Evolutionary conservation across 2,797 vertebrate genomes (phyloP), one percentile per base, ranked within the genome.

Genomic region (Orestias chungarensis): DNA sequence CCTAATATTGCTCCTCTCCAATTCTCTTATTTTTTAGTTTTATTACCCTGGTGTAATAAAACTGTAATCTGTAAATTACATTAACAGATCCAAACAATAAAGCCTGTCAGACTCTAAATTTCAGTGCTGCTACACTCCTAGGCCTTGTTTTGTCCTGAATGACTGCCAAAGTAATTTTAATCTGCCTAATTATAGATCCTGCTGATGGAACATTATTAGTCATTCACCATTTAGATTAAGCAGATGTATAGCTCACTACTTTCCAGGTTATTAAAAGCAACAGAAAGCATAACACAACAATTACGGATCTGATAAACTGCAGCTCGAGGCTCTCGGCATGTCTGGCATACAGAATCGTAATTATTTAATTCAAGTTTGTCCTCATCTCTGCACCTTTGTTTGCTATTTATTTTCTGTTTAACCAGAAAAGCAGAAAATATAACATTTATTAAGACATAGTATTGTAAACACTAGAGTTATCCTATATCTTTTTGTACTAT

Each of bases 201-300:
- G 88, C 73, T 88, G 79, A 80, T 80, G 69, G 84, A 42, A 84
- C 76, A 47, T 74, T 79, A 83, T 79, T 85, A 85, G 85, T 87
- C 62, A 80, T 74, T 75, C 47, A 59, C 69, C 66, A 43, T 55
- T 33, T 66, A 68, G 75, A 20, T 83, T 72, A 78, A 67, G 64
- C 3, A 73, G 54, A 81, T 64, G 40, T 73, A 57, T 62, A 69
- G 70, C 62, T 47, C 9, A 15, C 38, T 61, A 68, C 52, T 29
- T 33, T 65, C 25, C 42, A 71, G 46, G 71, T 50, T 64, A 18
- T 29, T 43, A 68, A 38, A 70, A 66, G 42, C 33, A 23, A 46
- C 40, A 61, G 6, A 65, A 64, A 25, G 23, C 52, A 64, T 50
- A 44, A 65, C 49, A 76, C 8, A 1, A 3, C 20, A 11, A 52